phyloP scores from a whole-genome alignment of 1,140 invertebrate genomes.

The Drosophila pruinosa region DNA sequence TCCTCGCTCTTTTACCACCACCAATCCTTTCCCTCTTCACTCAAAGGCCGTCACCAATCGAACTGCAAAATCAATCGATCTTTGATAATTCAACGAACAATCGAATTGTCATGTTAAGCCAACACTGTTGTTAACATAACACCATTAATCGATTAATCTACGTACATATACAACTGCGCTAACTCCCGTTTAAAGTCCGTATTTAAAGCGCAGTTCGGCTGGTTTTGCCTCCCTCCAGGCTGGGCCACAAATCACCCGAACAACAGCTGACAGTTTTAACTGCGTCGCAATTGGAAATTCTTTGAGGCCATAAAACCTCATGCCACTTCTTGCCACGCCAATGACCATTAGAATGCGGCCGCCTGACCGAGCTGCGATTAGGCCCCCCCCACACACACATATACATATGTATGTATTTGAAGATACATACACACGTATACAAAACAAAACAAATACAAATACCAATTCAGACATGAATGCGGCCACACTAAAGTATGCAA shows the following conservation, averaged over 20 bases:
- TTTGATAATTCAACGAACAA: not conserved
- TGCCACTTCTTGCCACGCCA: slow-evolving; percentile 8
- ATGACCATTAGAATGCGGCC: slow-evolving; percentile 47
- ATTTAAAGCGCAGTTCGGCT: not conserved
- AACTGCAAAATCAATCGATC: slow-evolving; percentile 6
- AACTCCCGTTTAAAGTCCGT: not conserved
- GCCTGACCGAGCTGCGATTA: slow-evolving; percentile 32
- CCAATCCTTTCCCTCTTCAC: not conserved
- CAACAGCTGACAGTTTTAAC: slow-evolving; percentile 57
- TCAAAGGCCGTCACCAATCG: not conserved
- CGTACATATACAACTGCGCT: too few species aligned
- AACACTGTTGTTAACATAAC: not conserved
- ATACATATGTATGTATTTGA: not conserved
- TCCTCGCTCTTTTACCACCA: too few species aligned
- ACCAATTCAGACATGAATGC: not conserved
- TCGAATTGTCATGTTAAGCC: not conserved
- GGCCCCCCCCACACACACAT: slow-evolving; percentile 5
- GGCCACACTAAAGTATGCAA: not conserved
- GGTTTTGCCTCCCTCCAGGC: not conserved
- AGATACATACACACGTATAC: not conserved
- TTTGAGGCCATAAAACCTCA: slow-evolving; percentile 52
- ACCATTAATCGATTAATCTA: not conserved
- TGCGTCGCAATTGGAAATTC: slow-evolving; percentile 55
- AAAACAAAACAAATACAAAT: too few species aligned
- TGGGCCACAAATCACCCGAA: slow-evolving; percentile 43